These are phyloP conservation scores for Luperina testacea DNA, from an alignment of 2,888 invertebrate species.

Conservation along the genomic window DNA sequence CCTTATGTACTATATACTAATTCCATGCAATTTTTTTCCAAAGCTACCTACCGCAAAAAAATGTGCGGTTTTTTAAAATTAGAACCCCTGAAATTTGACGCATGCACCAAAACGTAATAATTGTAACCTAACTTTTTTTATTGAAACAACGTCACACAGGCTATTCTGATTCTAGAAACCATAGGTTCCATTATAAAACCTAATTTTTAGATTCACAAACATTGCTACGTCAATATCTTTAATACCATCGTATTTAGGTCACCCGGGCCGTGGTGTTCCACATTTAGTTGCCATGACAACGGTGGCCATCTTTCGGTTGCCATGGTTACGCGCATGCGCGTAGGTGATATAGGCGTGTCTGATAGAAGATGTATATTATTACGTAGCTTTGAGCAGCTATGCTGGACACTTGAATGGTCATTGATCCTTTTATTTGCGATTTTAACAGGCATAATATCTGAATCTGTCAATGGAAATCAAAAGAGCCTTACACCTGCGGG, in stretches of 20 bases:
- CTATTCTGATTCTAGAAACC: neutral
- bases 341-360: slow-evolving; percentile 64
- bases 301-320: slow-evolving; percentile 79
- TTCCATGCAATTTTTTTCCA: neutral
- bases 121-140: neutral
- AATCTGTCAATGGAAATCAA: neutral
- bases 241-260: slow-evolving; percentile 56
- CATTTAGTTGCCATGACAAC: slow-evolving; percentile 75
- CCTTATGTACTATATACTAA: neutral
- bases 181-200: neutral
- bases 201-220: slow-evolving; percentile 14
- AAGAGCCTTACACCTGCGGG: too few relatives aligned
- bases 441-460: neutral
- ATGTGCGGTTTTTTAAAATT: neutral
- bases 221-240: slow-evolving; percentile 45
- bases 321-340: slow-evolving; percentile 80
- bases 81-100: neutral
- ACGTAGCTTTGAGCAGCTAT: slow-evolving; percentile 17
- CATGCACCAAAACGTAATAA: neutral
- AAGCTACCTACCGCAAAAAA: neutral
- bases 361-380: slow-evolving; percentile 26
- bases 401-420: slow-evolving; percentile 36
- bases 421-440: slow-evolving; percentile 27
- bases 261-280: slow-evolving; percentile 63
- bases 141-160: neutral